Conservation (phyloP, 2,113 vertebrate species). For the Zosterops hypoxanthus region DNA sequence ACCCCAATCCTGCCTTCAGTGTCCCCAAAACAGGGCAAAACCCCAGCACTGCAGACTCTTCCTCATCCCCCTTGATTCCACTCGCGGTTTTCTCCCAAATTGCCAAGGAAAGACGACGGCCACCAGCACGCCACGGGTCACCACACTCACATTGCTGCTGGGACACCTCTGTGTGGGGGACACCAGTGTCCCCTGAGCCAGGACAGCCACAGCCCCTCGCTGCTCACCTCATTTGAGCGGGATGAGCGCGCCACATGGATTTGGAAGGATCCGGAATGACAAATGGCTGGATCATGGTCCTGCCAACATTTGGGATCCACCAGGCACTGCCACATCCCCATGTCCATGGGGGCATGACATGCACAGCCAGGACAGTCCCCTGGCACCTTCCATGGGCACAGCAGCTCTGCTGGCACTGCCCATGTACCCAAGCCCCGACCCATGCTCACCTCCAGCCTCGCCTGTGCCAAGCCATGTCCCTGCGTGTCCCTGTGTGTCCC, state of each 20-base stretch:
- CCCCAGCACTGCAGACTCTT: fast-evolving
- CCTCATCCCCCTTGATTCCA: neutral
- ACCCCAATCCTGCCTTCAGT: neutral
- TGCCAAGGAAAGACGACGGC: fast-evolving
- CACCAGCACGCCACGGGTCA: fast-evolving
- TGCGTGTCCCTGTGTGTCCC: neutral
- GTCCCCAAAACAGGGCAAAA: neutral
- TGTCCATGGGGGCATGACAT: fast-evolving
- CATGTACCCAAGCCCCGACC: neutral
- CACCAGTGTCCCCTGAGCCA: neutral
- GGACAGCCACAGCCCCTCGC: neutral
- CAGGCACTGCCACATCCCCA: fast-evolving
- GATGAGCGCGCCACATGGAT: fast-evolving
- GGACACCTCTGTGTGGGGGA: fast-evolving
- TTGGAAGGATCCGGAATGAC: neutral
- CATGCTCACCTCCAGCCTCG: neutral
- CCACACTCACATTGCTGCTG: neutral
- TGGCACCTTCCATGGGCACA: neutral
- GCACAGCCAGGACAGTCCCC: fast-evolving
- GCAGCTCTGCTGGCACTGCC: neutral
- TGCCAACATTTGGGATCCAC: fast-evolving
- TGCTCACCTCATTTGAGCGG: fast-evolving
- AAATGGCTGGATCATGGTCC: fast-evolving
- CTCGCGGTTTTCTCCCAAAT: fast-evolving
- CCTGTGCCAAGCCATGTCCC: neutral